Percentiles rank a stretch among this genome's conserved stretches.
phyloP scores from a whole-genome alignment of 2,113 vertebrate species.

The Rutilus rutilus region DNA sequence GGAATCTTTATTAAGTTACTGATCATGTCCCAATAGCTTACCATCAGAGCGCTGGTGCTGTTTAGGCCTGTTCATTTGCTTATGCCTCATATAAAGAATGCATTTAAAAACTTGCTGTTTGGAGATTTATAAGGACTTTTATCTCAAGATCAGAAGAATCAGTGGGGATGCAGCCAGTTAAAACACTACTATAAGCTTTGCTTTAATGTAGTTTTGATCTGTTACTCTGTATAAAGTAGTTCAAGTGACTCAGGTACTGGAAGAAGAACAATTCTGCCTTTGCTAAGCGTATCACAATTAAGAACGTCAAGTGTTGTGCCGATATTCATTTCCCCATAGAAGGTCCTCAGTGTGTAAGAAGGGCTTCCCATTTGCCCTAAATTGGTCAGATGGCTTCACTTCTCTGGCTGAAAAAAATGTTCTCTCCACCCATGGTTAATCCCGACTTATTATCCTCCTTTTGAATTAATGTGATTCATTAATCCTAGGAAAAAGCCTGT shows the following conservation, averaged over 20 bases:
- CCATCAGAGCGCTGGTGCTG: background rate
- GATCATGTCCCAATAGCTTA: slow-evolving; percentile 19
- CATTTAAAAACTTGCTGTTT: background rate
- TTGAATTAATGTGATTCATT: slow-evolving; percentile 54
- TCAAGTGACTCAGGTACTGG: background rate
- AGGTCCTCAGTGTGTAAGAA: background rate
- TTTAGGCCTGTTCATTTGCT: background rate
- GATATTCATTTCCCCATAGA: slow-evolving; percentile 17
- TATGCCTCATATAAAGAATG: slow-evolving; percentile 12
- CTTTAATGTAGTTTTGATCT: background rate
- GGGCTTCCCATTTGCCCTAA: slow-evolving; percentile 2
- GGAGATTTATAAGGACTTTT: slow-evolving; percentile 17
- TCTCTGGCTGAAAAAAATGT: slow-evolving; percentile 28
- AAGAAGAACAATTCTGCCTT: background rate
- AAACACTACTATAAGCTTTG: background rate
- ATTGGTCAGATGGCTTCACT: slow-evolving; percentile 43
- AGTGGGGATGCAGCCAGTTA: background rate
- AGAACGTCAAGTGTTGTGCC: background rate
- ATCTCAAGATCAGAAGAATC: slow-evolving; percentile 12
- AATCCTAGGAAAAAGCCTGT: slow-evolving; percentile 53
- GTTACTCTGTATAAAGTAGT: background rate
- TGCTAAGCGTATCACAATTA: slow-evolving; percentile 19
- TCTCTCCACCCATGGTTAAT: slow-evolving; percentile 46
- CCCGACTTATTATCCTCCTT: slow-evolving; percentile 47
- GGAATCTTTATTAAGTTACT: slow-evolving; percentile 36